Evolutionary conservation across 1,140 invertebrate genomes (phyloP).

Genomic region (Scylla paramamosain): DNA sequence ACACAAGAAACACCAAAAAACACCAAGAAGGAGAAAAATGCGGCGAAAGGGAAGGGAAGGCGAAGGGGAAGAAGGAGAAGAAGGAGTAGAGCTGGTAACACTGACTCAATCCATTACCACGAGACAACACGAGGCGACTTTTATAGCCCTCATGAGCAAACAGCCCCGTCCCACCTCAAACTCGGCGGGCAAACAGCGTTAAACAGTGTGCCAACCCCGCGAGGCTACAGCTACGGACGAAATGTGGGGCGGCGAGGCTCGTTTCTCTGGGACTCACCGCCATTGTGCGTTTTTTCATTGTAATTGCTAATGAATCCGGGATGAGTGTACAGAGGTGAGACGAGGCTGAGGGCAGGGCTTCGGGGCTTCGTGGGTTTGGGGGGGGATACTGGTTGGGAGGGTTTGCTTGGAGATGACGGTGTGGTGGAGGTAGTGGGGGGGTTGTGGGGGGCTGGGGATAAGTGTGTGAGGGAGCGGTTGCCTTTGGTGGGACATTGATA

Average conservation of each 20-base stretch:
- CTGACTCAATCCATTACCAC: conserved; percentile 46
- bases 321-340: conserved; percentile 51
- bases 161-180: conserved; percentile 54
- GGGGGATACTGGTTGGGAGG: too few relatives aligned
- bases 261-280: conserved; percentile 51
- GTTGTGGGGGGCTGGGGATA: neutral
- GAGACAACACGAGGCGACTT: conserved; percentile 60
- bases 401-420: neutral
- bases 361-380: neutral
- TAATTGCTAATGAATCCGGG: conserved; percentile 53
- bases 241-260: conserved; percentile 27
- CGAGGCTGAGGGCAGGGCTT: neutral
- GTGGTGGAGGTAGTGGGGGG: neutral
- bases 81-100: conserved; percentile 44
- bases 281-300: conserved; percentile 57
- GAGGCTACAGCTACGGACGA: neutral
- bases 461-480: neutral
- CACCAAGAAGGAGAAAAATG: too few relatives aligned
- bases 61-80: neutral
- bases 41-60: too few relatives aligned
- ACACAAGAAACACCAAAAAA: too few relatives aligned
- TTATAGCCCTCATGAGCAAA: conserved; percentile 57
- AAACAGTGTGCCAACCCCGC: conserved; percentile 59
- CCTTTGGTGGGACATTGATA: neutral
- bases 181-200: conserved; percentile 51